Percentiles rank a stretch among this genome's conserved stretches.
phyloP scores from a whole-genome alignment of 2,797 vertebrate species.

The Austrolebias charrua region DNA sequence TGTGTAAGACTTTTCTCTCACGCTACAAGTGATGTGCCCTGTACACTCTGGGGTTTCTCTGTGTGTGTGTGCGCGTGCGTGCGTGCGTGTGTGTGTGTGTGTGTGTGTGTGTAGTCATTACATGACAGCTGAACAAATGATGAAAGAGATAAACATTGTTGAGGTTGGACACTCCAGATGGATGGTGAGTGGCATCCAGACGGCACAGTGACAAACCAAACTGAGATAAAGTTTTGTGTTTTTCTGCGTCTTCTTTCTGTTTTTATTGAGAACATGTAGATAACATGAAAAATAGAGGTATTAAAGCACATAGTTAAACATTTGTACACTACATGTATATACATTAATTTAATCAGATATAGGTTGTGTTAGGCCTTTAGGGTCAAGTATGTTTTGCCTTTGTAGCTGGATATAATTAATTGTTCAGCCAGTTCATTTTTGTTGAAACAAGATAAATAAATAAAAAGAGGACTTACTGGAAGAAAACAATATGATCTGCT shows the following conservation, averaged over 20 bases:
- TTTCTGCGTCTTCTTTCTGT: constrained; percentile 1
- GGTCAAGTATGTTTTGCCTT: too few species aligned
- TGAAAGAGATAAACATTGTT: constrained; percentile 55
- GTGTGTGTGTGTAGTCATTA: constrained; percentile 36
- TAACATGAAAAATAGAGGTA: too few species aligned
- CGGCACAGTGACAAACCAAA: constrained; percentile 29
- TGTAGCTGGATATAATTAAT: too few species aligned
- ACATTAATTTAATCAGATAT: too few species aligned
- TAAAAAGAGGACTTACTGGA: too few species aligned
- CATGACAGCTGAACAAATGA: constrained; percentile 70
- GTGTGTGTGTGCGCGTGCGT: constrained; percentile 5
- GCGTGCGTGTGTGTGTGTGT: constrained; percentile 15
- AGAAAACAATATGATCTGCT: too few species aligned
- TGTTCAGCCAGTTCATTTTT: too few species aligned
- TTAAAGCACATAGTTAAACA: too few species aligned
- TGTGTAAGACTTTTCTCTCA: constrained; percentile 14
- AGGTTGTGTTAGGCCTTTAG: too few species aligned
- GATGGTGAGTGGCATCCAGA: constrained; percentile 39
- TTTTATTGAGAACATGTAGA: background rate
- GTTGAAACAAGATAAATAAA: too few species aligned
- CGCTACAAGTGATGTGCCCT: constrained; percentile 9
- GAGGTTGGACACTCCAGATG: constrained; percentile 58
- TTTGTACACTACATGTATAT: too few species aligned
- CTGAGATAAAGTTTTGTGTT: constrained; percentile 13
- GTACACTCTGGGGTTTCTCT: constrained; percentile 13